Evolutionary conservation across 2,888 invertebrate genomes (phyloP).

Genomic region (Hydraecia micacea): DNA sequence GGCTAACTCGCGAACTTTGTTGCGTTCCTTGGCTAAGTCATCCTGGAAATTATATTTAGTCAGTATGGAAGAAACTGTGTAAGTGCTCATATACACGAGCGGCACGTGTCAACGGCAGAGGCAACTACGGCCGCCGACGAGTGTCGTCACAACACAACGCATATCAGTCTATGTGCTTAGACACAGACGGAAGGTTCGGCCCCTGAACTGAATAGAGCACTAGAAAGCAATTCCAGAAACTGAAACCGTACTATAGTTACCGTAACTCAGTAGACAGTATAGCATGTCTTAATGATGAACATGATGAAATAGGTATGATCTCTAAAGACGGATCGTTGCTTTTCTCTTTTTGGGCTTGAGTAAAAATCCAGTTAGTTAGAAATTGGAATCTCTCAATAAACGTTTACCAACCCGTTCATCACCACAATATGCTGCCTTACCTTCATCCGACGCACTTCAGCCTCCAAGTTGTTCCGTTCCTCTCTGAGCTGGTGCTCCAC

Average conservation of each 20-base stretch:
- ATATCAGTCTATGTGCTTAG: not conserved
- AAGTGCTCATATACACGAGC: too few species aligned
- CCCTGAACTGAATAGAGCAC: not conserved
- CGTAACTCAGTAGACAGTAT: not conserved
- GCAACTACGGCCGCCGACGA: too few species aligned
- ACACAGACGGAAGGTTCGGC: not conserved
- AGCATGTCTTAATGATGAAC: not conserved
- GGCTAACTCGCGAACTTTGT: conserved; percentile 93
- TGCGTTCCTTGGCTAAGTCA: conserved; percentile 94
- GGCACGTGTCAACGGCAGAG: too few species aligned
- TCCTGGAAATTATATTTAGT: conserved; percentile 85
- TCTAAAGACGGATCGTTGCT: not conserved
- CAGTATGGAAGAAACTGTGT: not conserved
- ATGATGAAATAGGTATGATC: not conserved
- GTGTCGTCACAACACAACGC: too few species aligned
- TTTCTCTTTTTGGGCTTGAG: not conserved
- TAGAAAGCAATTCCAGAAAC: not conserved
- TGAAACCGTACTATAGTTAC: not conserved
- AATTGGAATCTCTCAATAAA: not conserved
- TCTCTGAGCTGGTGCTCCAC: conserved; percentile 94
- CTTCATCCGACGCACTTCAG: conserved; percentile 93
- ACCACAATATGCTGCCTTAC: conserved; percentile 64
- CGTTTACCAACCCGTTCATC: not conserved
- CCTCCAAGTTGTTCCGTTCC: conserved; percentile 94
- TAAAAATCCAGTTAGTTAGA: not conserved